A percentile compares a stretch with the other conserved stretches of the same genome.
These are phyloP conservation scores for Lasiurus borealis DNA, from an alignment of 2,113 vertebrate species.

Conservation along the genomic window DNA sequence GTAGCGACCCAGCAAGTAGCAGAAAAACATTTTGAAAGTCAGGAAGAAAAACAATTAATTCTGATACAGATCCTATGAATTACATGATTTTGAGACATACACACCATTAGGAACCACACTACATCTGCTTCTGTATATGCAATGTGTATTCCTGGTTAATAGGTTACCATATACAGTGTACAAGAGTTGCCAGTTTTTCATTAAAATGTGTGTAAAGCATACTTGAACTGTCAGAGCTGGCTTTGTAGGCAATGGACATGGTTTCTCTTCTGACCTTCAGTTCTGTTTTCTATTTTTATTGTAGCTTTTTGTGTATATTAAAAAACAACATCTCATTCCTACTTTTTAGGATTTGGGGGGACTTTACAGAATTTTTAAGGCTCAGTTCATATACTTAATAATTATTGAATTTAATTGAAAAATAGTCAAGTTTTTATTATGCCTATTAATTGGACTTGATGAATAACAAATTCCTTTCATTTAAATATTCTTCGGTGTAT, in stretches of 20 bases:
- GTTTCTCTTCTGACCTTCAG: constrained; percentile 23
- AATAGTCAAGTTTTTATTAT: constrained; percentile 60
- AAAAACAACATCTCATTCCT: neutral
- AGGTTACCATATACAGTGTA: neutral
- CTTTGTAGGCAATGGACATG: neutral
- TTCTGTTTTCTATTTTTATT: constrained; percentile 13
- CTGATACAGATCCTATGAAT: neutral
- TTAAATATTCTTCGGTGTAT: constrained; percentile 10
- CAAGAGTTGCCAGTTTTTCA: neutral
- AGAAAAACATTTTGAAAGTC: neutral
- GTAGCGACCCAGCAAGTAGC: neutral
- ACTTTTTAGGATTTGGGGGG: constrained; percentile 19
- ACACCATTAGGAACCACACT: neutral
- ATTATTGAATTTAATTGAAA: constrained; percentile 51
- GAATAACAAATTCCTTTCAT: constrained; percentile 23
- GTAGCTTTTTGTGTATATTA: neutral
- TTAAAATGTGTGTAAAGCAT: neutral
- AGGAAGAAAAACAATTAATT: neutral
- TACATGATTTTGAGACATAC: neutral
- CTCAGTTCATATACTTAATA: neutral
- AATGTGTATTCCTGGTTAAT: neutral
- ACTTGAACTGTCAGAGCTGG: neutral
- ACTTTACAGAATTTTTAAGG: neutral
- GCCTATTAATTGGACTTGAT: constrained; percentile 21
- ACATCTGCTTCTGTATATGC: neutral